Base-by-base conservation (phyloP, 2,797 vertebrate genomes). In the Artibeus jamaicensis region DNA sequence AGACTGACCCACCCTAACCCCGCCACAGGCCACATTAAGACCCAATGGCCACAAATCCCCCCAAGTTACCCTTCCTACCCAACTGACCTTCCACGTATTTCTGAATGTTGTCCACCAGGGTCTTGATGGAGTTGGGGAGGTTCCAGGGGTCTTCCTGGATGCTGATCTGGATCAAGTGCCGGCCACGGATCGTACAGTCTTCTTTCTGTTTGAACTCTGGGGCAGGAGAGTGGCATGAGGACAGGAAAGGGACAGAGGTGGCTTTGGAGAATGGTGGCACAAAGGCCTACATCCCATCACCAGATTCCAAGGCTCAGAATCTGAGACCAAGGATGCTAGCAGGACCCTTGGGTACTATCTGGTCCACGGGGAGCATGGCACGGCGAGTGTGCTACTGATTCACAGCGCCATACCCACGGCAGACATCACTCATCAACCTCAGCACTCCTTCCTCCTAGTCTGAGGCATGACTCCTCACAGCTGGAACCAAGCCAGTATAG, bases 71-170 rank as follows among this genome's bases (percentile, higher is more conserved):
- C 37, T 81, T 26, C 55, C 50, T 0, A 18, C 44, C 74, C 68
- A 86, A 97, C 99, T 97, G 55, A 99, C 99, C 99, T 93, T 99
- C 99, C 81, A 99, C 99, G 0, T 99, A 99, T 98, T 98, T 99
- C 98, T 99, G 99, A 96, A 99, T 99, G 96, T 98, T 99, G 98
- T 99, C 99, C 97, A 99, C 99, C 92, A 99, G 98, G n/a, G 98
- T 99, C 98, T 99, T 99, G 98, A 99, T 99, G n/a, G 99, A 99
- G 98, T 87, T 98, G n/a, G 99, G 99, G 57, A 99, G 99, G 98
- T 99, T 99, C 99, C 99, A 99, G 21, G 99, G 99, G 98, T 99
- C 99, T 98, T 99, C 99, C 97, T 99, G 99, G 98, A 99, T 99
- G 98, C 99, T 99, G 97, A 99, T 99, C 98, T 99, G 99, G 97